phyloP scores from a whole-genome alignment of 2,113 vertebrate species.

The Thryonomys swinderianus region DNA sequence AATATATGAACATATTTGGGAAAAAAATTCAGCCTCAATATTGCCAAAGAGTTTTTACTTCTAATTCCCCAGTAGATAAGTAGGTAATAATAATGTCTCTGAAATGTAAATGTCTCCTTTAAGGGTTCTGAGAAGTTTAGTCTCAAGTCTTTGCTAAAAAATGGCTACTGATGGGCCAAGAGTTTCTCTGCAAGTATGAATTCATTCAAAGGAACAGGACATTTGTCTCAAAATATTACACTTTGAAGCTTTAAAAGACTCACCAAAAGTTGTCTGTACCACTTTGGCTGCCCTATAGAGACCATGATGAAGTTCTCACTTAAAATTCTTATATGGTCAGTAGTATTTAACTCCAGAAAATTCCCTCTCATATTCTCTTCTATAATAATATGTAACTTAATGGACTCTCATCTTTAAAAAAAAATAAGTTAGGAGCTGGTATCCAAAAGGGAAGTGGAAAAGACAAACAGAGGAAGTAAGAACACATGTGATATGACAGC shows the following conservation, averaged over 20 bases:
- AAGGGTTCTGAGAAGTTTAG: not conserved
- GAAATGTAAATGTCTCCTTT: not conserved
- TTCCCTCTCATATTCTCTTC: not conserved
- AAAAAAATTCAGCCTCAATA: not conserved
- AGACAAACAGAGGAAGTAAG: not conserved
- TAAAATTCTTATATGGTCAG: not conserved
- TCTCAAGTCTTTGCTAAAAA: not conserved
- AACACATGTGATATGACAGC: not conserved
- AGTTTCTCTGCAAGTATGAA: too few species aligned
- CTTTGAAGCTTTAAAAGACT: not conserved
- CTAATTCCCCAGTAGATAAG: rapidly evolving
- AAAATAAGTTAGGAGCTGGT: not conserved
- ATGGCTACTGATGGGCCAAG: not conserved
- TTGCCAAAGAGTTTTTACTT: rapidly evolving
- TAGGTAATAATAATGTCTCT: not conserved
- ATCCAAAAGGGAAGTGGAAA: constrained; percentile 37
- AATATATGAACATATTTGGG: not conserved
- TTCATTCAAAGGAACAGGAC: not conserved
- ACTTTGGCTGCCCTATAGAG: not conserved
- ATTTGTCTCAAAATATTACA: not conserved
- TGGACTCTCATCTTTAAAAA: not conserved
- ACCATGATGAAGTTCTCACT: constrained; percentile 41
- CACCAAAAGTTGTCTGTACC: not conserved
- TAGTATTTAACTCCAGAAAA: constrained; percentile 5
- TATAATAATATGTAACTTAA: not conserved